Base-by-base conservation (phyloP, 2,888 invertebrate species). In the Nemoura dubitans region DNA sequence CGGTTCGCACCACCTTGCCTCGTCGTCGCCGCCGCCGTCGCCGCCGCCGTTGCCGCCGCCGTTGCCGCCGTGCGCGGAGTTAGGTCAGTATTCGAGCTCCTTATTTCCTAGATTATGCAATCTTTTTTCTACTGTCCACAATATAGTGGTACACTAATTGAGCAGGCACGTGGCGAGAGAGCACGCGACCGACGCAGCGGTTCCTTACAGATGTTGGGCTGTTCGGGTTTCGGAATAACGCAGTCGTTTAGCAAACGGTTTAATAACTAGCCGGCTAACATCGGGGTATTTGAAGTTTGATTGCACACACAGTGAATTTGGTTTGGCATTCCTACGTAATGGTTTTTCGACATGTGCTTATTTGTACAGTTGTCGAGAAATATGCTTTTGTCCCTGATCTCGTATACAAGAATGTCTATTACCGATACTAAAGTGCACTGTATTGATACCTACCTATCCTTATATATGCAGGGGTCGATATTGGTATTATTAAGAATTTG, bases 41-140 rank as follows among this genome's bases (percentile, higher is more conserved):
- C 59, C 14, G 59, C 10, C 59, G 16, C 59, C 59, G 59, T 10
- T 10, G 59, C 59, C 59, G 16, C 59, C 59, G 59, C 59, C 59
- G 10, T 14, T 7, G 59, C 59, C 10, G 59, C 59, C 2, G 16
- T 2, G 59, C 59, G 21, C 59, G 59, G 59, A 59, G 59, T 59
- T 59, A 59, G 59, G 59, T 59, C 59, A 59, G 59, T 59, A 59
- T 59, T 59, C 59, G 14, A 2, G 59, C 59, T 59, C 59, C 59
- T 59, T 59, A 59, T 59, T 59, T 59, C 59, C 59, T 59, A 10
- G 59, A 59, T 59, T 59, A 59, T 59, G 59, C 59, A 59, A 59
- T 59, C 59, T 59, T 59, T 59, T 59, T 59, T 59, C 59, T 59
- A 21, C 59, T 59, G 59, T 59, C 59, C 59, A 59, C 59, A 59